Base-by-base conservation (phyloP, 2,113 vertebrate species). In the Geococcyx californianus region DNA sequence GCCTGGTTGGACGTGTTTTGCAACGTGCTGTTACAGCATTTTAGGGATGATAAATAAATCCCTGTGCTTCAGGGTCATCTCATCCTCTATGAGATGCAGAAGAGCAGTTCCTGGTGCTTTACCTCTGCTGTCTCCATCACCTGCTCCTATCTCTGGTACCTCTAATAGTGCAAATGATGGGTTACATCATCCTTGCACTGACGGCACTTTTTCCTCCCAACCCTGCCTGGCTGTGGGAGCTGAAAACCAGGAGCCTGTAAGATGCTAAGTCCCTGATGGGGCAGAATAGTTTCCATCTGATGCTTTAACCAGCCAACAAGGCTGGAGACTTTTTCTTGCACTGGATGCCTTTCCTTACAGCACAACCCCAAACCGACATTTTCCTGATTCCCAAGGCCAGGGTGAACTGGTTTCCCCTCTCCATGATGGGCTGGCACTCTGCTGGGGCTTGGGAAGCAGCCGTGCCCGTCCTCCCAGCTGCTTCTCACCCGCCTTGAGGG, bases 231-330 rank as follows among this genome's bases (percentile, higher is more conserved):
- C 38, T 38, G 59, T 21, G 44, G 69, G 66, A 92, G 86, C 78
- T 1, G 8, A 83, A 55, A 67, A 14, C 0, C 12, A 24, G 59
- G 59, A 77, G 51, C 33, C 13, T 9, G 28, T 63, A 49, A 73
- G 62, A 85, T 54, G 42, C 40, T 34, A 59, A 78, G 24, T 28
- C 67, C 63, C 69, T 92, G 64, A 49, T 2, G 6, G 42, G 64
- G 55, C 56, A 72, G 90, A 76, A 96, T 76, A 76, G 66, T 95
- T 95, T 95, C 95, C 91, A 24, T 79, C 44, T 82, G 84, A 90
- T 78, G 69, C 84, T 81, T 69, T 76, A 42, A 55, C 28, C 2
- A 1, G 44, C 66, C 87, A 33, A 64, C 5, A 6, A 87, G 77
- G 69, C 87, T 40, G 77, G 93, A 91, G 81, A 70, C 9, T 26